Evolutionary conservation across 2,113 vertebrate species (phyloP), one percentile per base, ranked within the genome.

Genomic region (Myodes glareolus): DNA sequence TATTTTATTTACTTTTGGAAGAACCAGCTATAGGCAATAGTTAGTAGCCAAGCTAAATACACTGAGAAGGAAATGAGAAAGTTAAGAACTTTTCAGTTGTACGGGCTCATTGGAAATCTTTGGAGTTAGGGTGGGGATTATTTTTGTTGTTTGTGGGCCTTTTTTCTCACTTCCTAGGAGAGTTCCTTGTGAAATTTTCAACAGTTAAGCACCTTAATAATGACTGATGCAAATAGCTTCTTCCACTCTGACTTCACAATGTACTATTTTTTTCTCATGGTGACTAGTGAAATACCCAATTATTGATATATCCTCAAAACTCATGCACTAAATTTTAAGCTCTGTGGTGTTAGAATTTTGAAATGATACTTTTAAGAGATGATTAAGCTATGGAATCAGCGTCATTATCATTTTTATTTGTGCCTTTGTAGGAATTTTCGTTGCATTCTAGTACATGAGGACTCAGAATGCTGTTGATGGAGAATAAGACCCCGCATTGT

Each of bases 31-130:
- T 70, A 31, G 91, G 39, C 33, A 68, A 78, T 2, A 91, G 45
- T 3, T 82, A 25, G 5, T n/a, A 61, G 21, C 12, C 1, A 2
- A 50, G 23, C 0, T 0, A 1, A 31, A 23, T 75, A 89, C 45
- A 68, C 87, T 14, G 3, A 81, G 70, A 91, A 84, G 31, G 11
- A 27, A 63, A 27, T 5, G 47, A 70, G 55, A 65, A 47, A 29
- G 33, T 82, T 27, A 61, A 47, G 39, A 77, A 3, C 27, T 27
- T 3, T 27, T 52, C 21, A 47, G 9, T 70, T 84, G 11, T 27
- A 25, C 27, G 47, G 3, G 21, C 77, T 36, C 80, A 42, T 63
- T 29, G 33, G 55, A 89, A 27, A 5, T 72, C 33, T 27, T 31
- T 12, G n/a, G 3, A 19, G 33, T n/a, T n/a, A 14, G 11, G 31